Evolutionary conservation across 64 coral and sea anemone species (phyloP).

Genomic region (Stichodactyla helianthus): DNA sequence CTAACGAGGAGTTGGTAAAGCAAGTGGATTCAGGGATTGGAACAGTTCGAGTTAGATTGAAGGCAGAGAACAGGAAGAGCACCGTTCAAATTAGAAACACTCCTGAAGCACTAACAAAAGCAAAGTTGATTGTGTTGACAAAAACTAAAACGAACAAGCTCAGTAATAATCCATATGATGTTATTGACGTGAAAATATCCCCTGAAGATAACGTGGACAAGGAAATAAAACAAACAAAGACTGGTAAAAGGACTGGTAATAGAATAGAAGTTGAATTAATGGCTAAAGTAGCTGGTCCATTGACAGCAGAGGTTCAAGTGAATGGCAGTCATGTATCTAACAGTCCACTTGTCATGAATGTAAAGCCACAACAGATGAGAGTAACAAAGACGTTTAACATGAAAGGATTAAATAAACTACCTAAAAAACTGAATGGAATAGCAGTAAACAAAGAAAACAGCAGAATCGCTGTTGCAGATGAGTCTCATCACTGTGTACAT

Average conservation of each 20-base stretch:
- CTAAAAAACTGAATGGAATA: background rate
- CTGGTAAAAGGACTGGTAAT: background rate
- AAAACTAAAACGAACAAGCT: background rate
- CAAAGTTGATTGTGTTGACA: background rate
- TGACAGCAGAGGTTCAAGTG: constrained; percentile 1
- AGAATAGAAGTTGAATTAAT: background rate
- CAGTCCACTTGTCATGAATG: background rate
- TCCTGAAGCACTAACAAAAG: background rate
- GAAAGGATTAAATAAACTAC: background rate
- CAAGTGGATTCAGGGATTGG: background rate
- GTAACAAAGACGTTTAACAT: background rate
- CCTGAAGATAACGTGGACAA: background rate
- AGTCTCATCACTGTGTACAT: background rate
- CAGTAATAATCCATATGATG: too few species aligned
- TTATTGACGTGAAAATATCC: background rate
- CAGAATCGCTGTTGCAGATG: background rate
- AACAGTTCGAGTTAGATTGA: background rate
- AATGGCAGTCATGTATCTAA: background rate
- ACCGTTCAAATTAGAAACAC: background rate
- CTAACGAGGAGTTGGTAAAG: background rate
- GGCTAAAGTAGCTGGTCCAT: constrained; percentile 1
- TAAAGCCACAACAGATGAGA: constrained; percentile 1
- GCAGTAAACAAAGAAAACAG: background rate
- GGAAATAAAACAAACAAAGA: too few species aligned
- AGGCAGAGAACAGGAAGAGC: background rate